Base-by-base conservation (phyloP, 1,140 invertebrate genomes). In the Metaphire vulgaris region DNA sequence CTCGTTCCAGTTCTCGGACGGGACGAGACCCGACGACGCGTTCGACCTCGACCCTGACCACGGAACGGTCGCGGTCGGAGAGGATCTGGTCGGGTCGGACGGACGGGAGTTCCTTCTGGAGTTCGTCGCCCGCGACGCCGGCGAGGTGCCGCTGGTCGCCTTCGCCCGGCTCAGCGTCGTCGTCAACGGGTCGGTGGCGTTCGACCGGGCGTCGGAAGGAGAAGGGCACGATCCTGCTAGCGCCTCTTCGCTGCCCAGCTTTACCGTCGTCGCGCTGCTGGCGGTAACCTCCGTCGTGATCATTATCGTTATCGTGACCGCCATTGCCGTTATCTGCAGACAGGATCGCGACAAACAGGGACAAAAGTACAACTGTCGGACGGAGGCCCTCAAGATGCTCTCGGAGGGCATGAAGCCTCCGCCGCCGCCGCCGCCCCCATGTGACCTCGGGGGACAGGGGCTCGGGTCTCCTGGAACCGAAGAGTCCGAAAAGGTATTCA, bases 221-320 rank as follows among this genome's bases (percentile, higher is more conserved):
- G n/a, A n/a, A n/a, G n/a, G n/a, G n/a, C 16, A 21, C 33, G 65
- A 32, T 26, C 26, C 32, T 26, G 74, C 26, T 26, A 29, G 70
- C 41, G n/a, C 34, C 26, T 56, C 74, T 26, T 32, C 33, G 16
- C n/a, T 41, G 6, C 73, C 75, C n/a, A 75, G 75, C 34, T 70
- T 78, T 34, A 69, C 30, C 64, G 75, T 78, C 29, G 77, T 78
- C 30, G 33, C 75, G 29, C 56, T 73, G 2, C 41, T 78, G 66
- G 77, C 77, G 15, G 21, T 72, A 28, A 69, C 72, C 21, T 78
- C 69, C 0, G 69, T 72, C 28, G 56, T 73, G 16, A 41, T 76
- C n/a, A 56, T 68, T n/a, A 69, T 76, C 34, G 64, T 67, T 14
- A 34, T 76, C 21, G 29, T 76, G 14, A 33, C 73, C 14, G 75